phyloP scores from a whole-genome alignment of 2,888 invertebrate species.

The Conops quadrifasciatus region DNA sequence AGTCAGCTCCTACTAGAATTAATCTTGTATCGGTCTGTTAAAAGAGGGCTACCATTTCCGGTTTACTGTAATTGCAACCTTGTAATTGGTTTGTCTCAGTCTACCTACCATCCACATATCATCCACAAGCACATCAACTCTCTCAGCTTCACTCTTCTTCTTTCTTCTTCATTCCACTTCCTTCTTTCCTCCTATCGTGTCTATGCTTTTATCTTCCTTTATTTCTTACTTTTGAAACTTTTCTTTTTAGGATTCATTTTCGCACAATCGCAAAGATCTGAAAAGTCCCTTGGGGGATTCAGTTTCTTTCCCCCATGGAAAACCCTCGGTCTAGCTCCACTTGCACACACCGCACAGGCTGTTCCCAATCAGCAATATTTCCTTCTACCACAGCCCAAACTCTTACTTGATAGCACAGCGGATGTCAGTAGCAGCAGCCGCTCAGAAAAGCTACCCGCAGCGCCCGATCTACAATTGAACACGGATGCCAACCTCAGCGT shows the following conservation, averaged over 20 bases:
- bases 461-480: slow-evolving; percentile 21
- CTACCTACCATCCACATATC: not conserved
- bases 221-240: not conserved
- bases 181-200: not conserved
- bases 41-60: no score
- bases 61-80: no score
- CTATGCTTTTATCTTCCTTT: slow-evolving; percentile 28
- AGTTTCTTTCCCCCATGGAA: slow-evolving; percentile 59
- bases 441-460: slow-evolving; percentile 43
- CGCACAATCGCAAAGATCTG: slow-evolving; percentile 49
- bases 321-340: slow-evolving; percentile 57
- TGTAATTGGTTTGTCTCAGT: slow-evolving; percentile 11
- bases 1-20: no score
- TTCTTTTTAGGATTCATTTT: slow-evolving; percentile 49
- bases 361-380: slow-evolving; percentile 41
- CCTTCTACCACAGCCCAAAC: slow-evolving; percentile 54
- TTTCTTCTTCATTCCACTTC: not conserved
- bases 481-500: slow-evolving; percentile 41
- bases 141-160: slow-evolving; percentile 7
- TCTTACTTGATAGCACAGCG: slow-evolving; percentile 49
- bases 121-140: slow-evolving; percentile 12
- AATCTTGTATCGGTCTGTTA: no score
- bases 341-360: slow-evolving; percentile 40
- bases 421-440: slow-evolving; percentile 40
- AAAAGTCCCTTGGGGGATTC: slow-evolving; percentile 53